Conservation (phyloP, 2,888 invertebrate species). For the Eutolmus rufibarbis region DNA sequence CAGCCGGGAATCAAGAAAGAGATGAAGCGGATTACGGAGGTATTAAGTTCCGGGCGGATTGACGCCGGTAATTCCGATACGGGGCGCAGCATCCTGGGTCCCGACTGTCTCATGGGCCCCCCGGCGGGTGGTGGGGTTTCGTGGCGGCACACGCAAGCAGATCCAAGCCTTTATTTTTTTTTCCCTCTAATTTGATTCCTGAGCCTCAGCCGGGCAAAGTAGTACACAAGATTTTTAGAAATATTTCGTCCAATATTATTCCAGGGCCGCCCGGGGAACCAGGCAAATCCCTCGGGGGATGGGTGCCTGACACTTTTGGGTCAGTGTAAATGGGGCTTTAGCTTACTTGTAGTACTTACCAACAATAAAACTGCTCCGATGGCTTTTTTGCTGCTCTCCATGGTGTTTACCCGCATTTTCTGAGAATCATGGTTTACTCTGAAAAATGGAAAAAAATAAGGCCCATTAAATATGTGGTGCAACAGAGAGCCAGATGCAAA, state of each 20-base stretch:
- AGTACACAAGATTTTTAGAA: not conserved
- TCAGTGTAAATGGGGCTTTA: slow-evolving; percentile 32
- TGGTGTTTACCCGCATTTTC: slow-evolving; percentile 59
- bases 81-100: not conserved
- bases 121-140: not conserved
- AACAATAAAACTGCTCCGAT: slow-evolving; percentile 54
- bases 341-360: slow-evolving; percentile 53
- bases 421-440: slow-evolving; percentile 59
- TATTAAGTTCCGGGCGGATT: slow-evolving; percentile 7
- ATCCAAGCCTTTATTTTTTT: not conserved
- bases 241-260: slow-evolving; percentile 32
- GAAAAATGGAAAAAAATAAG: slow-evolving; percentile 49
- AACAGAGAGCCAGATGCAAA: not conserved
- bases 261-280: not conserved
- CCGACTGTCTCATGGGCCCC: not conserved
- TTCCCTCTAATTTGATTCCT: not conserved
- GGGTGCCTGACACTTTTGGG: slow-evolving; percentile 28
- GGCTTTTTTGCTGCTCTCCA: slow-evolving; percentile 54
- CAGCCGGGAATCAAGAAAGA: not conserved
- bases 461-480: not conserved
- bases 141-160: not conserved
- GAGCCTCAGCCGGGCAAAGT: not conserved
- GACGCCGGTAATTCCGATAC: slow-evolving; percentile 22
- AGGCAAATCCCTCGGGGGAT: not conserved
- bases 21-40: slow-evolving; percentile 16